Evolutionary conservation across 2,888 invertebrate species (phyloP), one percentile per base, ranked within the genome.

Genomic region (Trilocha varians): DNA sequence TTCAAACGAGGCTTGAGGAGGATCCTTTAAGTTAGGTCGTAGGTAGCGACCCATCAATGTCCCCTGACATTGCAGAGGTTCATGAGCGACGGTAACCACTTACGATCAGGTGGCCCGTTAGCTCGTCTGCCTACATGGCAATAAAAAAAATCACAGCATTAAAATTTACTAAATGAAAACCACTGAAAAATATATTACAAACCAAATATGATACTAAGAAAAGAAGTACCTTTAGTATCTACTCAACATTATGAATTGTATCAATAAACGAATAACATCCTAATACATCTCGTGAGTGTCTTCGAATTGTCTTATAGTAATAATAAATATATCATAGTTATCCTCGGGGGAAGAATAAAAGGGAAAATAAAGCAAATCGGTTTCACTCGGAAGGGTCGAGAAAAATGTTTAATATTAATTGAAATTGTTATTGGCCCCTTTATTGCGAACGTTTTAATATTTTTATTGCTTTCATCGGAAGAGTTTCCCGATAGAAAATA

Each of bases 331-430:
- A 83, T 84, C 78, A 82, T 80, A 80, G 77, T 78, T 69, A 75
- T 77, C 62, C 80, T 62, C 71, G 18, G 49, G 80, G 71, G 84
- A 71, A 71, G 65, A 74, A 84, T 84, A 77, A 70, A 71, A 75
- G 76, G 78, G 79, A 78, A 82, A 80, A 84, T 82, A 83, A 82
- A 82, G 70, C 76, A 80, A 83, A 82, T 75, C 79, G 74, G 62
- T 55, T 58, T 54, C 57, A 57, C 59, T 56, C 65, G 74, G 79
- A 80, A 79, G 83, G 84, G 84, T 77, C 78, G 65, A 84, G 84
- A 82, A 84, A 82, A 85, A 67, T 84, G 82, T 84, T 85, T 85
- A 84, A 84, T 84, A 84, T 85, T 83, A 84, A 84, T 83, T 82
- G 78, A 78, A 78, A 83, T 76, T 72, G 80, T 83, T 80, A 82